phyloP scores from a whole-genome alignment of 2,888 invertebrate species.

The Parelbella ahira region DNA sequence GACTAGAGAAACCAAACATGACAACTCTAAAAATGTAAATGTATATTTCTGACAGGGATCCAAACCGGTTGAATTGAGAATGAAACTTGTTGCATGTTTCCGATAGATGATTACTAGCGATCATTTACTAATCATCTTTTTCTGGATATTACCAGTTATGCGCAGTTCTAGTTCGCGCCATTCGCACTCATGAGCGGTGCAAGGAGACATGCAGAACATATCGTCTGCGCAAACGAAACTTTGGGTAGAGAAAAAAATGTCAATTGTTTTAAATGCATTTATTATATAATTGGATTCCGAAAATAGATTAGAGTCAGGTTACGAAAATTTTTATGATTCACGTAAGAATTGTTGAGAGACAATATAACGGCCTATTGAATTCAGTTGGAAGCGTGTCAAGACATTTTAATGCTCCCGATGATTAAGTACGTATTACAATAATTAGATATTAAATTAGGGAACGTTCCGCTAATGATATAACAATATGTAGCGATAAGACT shows the following conservation, averaged over 20 bases:
- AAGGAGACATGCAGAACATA: no score
- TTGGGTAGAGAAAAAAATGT: conserved; percentile 12
- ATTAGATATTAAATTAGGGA: conserved; percentile 48
- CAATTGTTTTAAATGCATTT: conserved; percentile 20
- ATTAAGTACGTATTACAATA: conserved; percentile 41
- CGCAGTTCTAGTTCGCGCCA: no score
- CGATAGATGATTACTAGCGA: no score
- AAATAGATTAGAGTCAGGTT: conserved; percentile 12
- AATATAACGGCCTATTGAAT: conserved; percentile 60
- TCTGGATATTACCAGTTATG: no score
- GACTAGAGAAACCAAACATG: no score
- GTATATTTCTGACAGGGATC: no score
- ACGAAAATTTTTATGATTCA: conserved; percentile 8
- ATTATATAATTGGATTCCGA: conserved; percentile 3
- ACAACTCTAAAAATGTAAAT: no score
- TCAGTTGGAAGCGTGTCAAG: conserved; percentile 24
- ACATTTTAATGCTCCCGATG: conserved; percentile 30
- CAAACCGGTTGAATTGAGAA: no score
- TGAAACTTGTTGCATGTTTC: no score
- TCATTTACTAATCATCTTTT: no score
- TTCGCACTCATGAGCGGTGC: no score
- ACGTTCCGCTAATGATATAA: conserved; percentile 49
- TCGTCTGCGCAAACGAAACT: no score
- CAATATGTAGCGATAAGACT: conserved; percentile 53
- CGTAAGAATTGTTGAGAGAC: conserved; percentile 39